Conservation (phyloP, 2,888 invertebrate genomes). For the Iphiclides podalirius region DNA sequence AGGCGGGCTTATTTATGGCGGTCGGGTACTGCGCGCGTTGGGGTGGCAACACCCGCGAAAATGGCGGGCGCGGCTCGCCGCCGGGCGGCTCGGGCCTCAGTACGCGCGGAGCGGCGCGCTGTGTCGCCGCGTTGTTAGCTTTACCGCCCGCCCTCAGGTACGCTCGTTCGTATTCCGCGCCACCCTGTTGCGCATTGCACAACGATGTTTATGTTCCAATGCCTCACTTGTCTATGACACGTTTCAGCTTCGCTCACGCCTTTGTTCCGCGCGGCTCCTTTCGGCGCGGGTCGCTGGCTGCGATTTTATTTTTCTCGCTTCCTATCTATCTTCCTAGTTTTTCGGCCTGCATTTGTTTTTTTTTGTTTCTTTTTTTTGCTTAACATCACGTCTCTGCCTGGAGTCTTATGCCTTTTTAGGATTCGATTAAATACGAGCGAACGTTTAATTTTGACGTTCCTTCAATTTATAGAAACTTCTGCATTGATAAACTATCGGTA, state of each 20-base stretch:
- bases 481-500: too few species aligned
- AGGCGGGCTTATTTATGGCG: slow-evolving; percentile 17
- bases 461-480: too few species aligned
- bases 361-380: slow-evolving; percentile 1
- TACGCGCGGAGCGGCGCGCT: slow-evolving; percentile 70
- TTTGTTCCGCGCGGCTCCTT: slow-evolving; percentile 18
- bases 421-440: background rate
- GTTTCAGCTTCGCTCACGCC: slow-evolving; percentile 34
- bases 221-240: slow-evolving; percentile 36
- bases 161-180: slow-evolving; percentile 41
- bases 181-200: slow-evolving; percentile 75
- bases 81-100: slow-evolving; percentile 49
- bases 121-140: slow-evolving; percentile 45
- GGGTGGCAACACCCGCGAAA: slow-evolving; percentile 42
- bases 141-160: slow-evolving; percentile 64
- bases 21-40: slow-evolving; percentile 14
- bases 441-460: too few species aligned
- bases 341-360: slow-evolving; percentile 5
- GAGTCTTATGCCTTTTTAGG: background rate
- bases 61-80: slow-evolving; percentile 33
- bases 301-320: slow-evolving; percentile 21
- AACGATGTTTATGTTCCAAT: slow-evolving; percentile 57
- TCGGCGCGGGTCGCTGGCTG: slow-evolving; percentile 15
- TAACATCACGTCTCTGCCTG: background rate
- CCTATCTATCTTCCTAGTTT: slow-evolving; percentile 10